Evolutionary conservation across 2,113 vertebrate species (phyloP).

Genomic region (Otocyon megalotis): DNA sequence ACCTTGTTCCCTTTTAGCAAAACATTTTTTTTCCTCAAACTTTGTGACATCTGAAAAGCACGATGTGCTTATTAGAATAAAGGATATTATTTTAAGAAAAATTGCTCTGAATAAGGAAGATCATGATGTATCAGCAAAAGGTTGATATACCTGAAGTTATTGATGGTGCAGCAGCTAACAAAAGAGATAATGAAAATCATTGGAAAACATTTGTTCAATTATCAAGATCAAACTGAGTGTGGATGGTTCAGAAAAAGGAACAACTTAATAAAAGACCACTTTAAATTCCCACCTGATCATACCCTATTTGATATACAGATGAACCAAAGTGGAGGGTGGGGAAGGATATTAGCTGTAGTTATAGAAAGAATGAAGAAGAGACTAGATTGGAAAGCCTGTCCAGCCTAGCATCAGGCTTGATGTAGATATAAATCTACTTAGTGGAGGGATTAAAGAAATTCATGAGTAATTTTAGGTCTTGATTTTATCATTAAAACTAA

Average conservation of each 20-base stretch:
- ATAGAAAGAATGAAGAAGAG: neutral
- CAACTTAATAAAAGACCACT: constrained; percentile 43
- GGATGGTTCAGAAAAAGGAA: neutral
- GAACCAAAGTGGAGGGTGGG: neutral
- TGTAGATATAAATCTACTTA: neutral
- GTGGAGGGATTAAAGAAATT: neutral
- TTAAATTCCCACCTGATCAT: constrained; percentile 48
- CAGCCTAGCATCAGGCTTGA: neutral
- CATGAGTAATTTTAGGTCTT: neutral
- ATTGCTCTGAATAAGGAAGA: constrained; percentile 41
- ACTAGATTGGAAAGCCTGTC: neutral
- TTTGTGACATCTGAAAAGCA: constrained; percentile 55
- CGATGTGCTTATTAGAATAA: constrained; percentile 54
- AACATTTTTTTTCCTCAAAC: constrained; percentile 8
- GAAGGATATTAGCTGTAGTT: neutral
- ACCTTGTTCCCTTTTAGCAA: neutral
- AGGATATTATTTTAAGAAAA: constrained; percentile 60
- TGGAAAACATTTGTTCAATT: constrained; percentile 38
- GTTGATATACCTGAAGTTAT: neutral
- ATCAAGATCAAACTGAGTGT: constrained; percentile 52
- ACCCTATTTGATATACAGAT: neutral
- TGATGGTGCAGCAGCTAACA: neutral
- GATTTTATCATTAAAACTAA: constrained; percentile 34
- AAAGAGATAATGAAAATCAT: constrained; percentile 55
- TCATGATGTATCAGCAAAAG: constrained; percentile 23